Percentiles rank a stretch among this genome's conserved stretches.
Evolutionary conservation across 2,888 invertebrate species (phyloP).

Genomic region (Mesorhabditis belari): DNA sequence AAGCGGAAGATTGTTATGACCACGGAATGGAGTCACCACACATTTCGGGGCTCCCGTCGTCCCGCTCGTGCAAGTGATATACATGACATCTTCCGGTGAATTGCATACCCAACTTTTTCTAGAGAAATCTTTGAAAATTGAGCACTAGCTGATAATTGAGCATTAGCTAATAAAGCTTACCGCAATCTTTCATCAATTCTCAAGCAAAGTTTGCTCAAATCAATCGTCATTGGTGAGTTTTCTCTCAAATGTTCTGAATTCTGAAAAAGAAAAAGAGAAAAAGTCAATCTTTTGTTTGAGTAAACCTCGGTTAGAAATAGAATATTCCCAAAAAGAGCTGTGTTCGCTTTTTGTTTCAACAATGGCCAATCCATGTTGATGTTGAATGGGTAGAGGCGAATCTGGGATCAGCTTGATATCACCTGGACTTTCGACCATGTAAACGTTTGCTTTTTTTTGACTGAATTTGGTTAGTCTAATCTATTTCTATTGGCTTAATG

Average conservation of each 20-base stretch:
- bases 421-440: no score
- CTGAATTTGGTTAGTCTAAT: no score
- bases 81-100: slow-evolving; percentile 15
- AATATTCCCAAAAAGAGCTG: not conserved
- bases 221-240: not conserved
- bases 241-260: not conserved
- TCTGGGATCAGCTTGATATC: no score
- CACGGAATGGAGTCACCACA: slow-evolving; percentile 28
- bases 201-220: not conserved
- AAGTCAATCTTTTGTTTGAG: no score
- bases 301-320: not conserved
- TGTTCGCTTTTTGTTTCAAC: not conserved
- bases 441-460: no score
- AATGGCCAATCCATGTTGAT: not conserved
- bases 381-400: not conserved
- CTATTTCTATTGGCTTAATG: no score
- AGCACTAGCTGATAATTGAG: no score
- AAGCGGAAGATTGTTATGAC: slow-evolving; percentile 30
- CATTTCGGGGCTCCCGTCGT: slow-evolving; percentile 43
- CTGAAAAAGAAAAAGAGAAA: no score
- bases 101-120: no score
- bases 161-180: no score
- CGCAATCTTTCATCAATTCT: not conserved
- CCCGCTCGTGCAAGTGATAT: slow-evolving; percentile 44
- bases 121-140: no score